Base-by-base conservation (phyloP, 2,113 vertebrate species). In the Mungos mungo region DNA sequence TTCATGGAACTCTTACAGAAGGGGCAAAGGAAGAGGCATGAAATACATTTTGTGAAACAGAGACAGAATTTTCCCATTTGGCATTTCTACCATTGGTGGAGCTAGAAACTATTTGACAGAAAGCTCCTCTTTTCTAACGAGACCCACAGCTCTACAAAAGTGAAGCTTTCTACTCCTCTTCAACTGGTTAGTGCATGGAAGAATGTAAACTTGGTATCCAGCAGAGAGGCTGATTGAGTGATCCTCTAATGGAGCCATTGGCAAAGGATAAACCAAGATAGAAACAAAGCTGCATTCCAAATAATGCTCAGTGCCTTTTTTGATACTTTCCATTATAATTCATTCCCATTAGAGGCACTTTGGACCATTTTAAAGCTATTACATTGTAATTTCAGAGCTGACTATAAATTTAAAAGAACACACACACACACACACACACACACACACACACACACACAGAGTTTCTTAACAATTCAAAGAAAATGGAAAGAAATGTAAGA, bases 351-450 rank as follows among this genome's bases (percentile, higher is more conserved):
- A 96, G 82, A 96, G 82, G 92, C 41, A 96, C 92, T 92, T 57
- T 93, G 92, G 52, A 35, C 87, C 16, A 4, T 88, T 96, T 97
- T 96, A 95, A 96, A 93, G 71, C 92, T 81, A 86, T 92, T 93
- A 66, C 77, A 72, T 86, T 95, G 66, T 96, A 98, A 97, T 97
- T 97, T 97, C 87, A 93, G 95, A 91, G 86, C 72, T 85, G 94
- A 86, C 72, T 93, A 2, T 96, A 96, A 95, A 95, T 95, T 95
- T 81, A 52, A 91, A 97, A 93, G 95, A 91, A 95, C 15, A 79
- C 25, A 83, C 65, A 57, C 14, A 60, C 19, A 79, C 23, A 82
- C 9, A 41, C 13, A 83, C 27, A 89, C 38, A 38, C 8, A 38
- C 21, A 87, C 25, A 92, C 7, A 95, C 21, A 81, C 19, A 87